These are phyloP conservation scores for Ectemnius continuus DNA, from an alignment of 2,888 invertebrate genomes.

Conservation along the genomic window DNA sequence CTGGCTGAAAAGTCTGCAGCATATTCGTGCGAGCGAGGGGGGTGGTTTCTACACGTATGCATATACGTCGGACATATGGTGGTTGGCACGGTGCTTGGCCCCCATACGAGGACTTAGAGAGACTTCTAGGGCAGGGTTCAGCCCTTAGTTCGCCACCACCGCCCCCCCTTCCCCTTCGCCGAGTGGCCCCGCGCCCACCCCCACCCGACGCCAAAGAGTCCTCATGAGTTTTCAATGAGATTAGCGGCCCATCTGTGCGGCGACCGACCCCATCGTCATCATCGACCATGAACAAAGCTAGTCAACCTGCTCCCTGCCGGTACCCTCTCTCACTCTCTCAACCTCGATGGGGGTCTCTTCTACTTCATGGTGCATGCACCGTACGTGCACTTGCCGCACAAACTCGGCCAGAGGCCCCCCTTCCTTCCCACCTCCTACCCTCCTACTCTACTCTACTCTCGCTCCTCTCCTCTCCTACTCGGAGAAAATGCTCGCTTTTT, in stretches of 20 bases:
- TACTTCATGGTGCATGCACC: conserved; percentile 49
- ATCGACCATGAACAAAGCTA: conserved; percentile 75
- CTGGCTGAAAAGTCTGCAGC: conserved; percentile 33
- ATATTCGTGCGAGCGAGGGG: conserved; percentile 54
- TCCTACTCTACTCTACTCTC: too few species aligned
- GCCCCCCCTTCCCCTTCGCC: too few species aligned
- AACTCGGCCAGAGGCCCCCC: conserved; percentile 44
- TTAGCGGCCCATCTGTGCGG: conserved; percentile 78
- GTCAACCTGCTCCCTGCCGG: conserved; percentile 74
- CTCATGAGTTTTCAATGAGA: conserved; percentile 79
- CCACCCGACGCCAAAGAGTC: conserved; percentile 67
- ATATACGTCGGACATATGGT: conserved; percentile 77
- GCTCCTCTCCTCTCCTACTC: conserved; percentile 29
- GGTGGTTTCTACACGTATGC: conserved; percentile 59
- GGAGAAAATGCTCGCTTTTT: conserved; percentile 64
- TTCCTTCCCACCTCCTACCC: conserved; percentile 13
- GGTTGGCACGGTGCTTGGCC: conserved; percentile 73
- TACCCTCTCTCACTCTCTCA: conserved; percentile 48
- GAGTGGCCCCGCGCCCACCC: conserved; percentile 41
- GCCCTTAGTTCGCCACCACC: conserved; percentile 49
- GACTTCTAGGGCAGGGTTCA: conserved; percentile 63
- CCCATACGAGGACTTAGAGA: conserved; percentile 64
- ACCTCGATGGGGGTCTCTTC: conserved; percentile 60
- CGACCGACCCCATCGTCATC: conserved; percentile 75
- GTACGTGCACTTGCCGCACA: conserved; percentile 67